Evolutionary conservation across 2,888 invertebrate species (phyloP).

Genomic region (Dermolepida albohirtum): DNA sequence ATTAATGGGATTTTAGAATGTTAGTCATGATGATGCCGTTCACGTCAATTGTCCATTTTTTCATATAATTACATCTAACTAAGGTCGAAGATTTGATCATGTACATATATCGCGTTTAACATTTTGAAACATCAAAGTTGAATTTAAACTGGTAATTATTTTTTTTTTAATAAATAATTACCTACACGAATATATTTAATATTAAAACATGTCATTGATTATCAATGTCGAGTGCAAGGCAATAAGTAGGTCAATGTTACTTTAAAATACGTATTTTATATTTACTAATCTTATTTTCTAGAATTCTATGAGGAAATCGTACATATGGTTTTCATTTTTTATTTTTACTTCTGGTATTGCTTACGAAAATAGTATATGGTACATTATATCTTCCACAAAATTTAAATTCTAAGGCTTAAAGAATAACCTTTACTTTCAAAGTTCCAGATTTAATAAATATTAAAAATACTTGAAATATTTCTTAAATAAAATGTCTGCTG

Average conservation of each 20-base stretch:
- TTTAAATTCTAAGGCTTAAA: too few species aligned
- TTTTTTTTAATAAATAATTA: background rate
- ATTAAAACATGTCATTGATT: constrained; percentile 15
- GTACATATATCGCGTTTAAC: background rate
- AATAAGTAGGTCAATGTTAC: constrained; percentile 32
- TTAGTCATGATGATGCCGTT: constrained; percentile 10
- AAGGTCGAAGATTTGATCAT: background rate
- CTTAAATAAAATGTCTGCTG: too few species aligned
- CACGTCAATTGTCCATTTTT: constrained; percentile 1
- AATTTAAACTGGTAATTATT: constrained; percentile 5
- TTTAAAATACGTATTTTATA: constrained; percentile 13
- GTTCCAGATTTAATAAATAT: too few species aligned
- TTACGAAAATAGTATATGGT: too few species aligned
- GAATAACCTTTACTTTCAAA: too few species aligned
- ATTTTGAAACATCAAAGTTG: constrained; percentile 1
- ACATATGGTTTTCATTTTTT: too few species aligned
- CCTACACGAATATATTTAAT: background rate
- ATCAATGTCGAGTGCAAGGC: constrained; percentile 36
- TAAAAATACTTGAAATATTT: too few species aligned
- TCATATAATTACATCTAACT: constrained; percentile 10
- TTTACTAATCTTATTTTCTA: too few species aligned
- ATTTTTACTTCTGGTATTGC: too few species aligned
- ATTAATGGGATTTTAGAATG: constrained; percentile 25
- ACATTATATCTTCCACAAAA: too few species aligned
- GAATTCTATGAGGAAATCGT: too few species aligned